Percentiles rank a stretch among this genome's conserved stretches.
phyloP scores from a whole-genome alignment of 2,797 vertebrate species.

The Octomys mimax region DNA sequence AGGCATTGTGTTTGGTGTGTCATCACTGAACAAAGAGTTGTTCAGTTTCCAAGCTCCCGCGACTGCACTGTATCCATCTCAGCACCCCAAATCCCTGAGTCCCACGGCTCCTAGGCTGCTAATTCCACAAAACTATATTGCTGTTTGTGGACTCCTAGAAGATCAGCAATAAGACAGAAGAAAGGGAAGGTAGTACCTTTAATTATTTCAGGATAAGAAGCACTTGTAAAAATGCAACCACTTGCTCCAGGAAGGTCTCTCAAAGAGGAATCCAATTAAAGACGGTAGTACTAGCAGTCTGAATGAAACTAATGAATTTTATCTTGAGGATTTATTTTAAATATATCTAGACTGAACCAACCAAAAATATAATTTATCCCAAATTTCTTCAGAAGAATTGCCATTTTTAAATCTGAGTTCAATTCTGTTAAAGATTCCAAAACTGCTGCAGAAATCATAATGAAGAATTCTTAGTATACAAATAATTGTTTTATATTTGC shows the following conservation, averaged over 20 bases:
- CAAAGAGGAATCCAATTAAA: conserved; percentile 38
- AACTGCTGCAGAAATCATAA: conserved; percentile 79
- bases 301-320: conserved; percentile 32
- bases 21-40: not conserved
- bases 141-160: not conserved
- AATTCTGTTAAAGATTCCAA: conserved; percentile 71
- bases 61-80: not conserved
- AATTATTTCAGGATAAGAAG: not conserved
- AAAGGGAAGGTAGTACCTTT: not conserved
- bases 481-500: conserved; percentile 75
- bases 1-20: not conserved
- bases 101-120: not conserved
- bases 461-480: conserved; percentile 77
- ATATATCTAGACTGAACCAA: not conserved
- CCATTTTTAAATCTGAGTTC: conserved; percentile 54
- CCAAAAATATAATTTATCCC: conserved; percentile 34
- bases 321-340: conserved; percentile 73
- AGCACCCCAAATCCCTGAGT: not conserved
- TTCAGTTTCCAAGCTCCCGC: not conserved
- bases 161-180: conserved; percentile 36
- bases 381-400: conserved; percentile 35
- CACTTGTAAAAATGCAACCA: not conserved
- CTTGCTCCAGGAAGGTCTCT: not conserved
- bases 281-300: not conserved
- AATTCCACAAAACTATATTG: not conserved